Evolutionary conservation across 2,888 invertebrate species (phyloP).

Genomic region (Callyntrura guangdongensis): DNA sequence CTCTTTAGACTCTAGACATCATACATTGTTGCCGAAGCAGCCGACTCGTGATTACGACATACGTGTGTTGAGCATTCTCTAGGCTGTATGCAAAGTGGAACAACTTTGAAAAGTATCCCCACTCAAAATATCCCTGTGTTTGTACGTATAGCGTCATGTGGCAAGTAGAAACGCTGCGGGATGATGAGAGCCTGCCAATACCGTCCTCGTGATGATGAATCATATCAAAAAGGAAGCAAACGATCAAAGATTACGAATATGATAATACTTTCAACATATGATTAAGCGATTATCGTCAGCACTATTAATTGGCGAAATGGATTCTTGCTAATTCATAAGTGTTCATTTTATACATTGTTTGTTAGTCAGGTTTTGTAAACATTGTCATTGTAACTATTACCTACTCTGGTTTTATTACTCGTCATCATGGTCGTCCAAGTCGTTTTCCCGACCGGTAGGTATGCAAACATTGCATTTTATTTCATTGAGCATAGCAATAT

Average conservation of each 20-base stretch:
- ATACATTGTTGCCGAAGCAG: neutral
- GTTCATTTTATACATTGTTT: neutral
- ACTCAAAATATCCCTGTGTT: no score
- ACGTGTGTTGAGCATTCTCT: neutral
- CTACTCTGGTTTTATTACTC: constrained; percentile 22
- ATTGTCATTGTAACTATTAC: neutral
- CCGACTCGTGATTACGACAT: constrained; percentile 16
- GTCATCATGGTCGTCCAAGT: neutral
- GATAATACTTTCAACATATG: neutral
- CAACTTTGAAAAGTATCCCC: constrained; percentile 1
- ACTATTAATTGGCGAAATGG: constrained; percentile 25
- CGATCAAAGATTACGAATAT: neutral
- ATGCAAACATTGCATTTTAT: neutral
- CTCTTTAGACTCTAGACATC: neutral
- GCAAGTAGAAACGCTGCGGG: neutral
- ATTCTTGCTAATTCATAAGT: neutral
- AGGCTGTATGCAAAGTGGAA: neutral
- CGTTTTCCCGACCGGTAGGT: no score
- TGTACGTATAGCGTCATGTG: neutral
- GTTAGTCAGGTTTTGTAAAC: neutral
- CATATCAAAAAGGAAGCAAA: neutral
- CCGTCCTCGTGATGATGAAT: neutral
- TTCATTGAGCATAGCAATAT: constrained; percentile 2
- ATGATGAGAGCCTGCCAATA: no score
- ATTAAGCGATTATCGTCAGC: constrained; percentile 10